phyloP scores from a whole-genome alignment of 2,888 invertebrate species.

The Nymphalis urticae region DNA sequence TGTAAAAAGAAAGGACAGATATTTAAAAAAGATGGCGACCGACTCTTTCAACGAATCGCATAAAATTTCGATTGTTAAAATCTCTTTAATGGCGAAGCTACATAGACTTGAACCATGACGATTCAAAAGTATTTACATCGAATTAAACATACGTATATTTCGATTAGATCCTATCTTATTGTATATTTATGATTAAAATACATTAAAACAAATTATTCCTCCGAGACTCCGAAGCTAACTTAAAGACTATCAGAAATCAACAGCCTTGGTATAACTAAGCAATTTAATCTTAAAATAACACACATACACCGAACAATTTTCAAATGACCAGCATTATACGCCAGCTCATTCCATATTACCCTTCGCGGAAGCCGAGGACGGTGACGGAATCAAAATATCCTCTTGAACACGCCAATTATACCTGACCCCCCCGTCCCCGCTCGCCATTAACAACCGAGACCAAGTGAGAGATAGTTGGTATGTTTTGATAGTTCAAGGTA shows the following conservation, averaged over 20 bases:
- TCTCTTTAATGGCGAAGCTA: too few species aligned
- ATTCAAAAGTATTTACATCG: too few species aligned
- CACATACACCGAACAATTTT: slow-evolving; percentile 35
- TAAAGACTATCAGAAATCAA: neutral
- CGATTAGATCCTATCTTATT: too few species aligned
- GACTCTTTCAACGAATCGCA: too few species aligned
- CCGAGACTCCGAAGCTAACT: neutral
- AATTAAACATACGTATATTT: too few species aligned
- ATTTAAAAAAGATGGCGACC: too few species aligned
- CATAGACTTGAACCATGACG: too few species aligned
- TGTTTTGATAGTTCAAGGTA: slow-evolving; percentile 33
- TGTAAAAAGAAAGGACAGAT: too few species aligned
- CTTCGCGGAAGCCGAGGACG: slow-evolving; percentile 74
- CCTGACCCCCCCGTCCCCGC: slow-evolving; percentile 31
- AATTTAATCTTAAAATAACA: slow-evolving; percentile 10
- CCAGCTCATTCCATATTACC: slow-evolving; percentile 50
- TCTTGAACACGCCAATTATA: slow-evolving; percentile 50
- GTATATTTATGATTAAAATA: too few species aligned
- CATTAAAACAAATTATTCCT: too few species aligned
- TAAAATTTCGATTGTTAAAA: too few species aligned
- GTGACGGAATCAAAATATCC: slow-evolving; percentile 74
- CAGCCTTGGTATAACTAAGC: slow-evolving; percentile 8
- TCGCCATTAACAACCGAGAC: slow-evolving; percentile 24
- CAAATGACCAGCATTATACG: slow-evolving; percentile 39
- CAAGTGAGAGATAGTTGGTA: slow-evolving; percentile 22